A percentile compares a stretch with the other conserved stretches of the same genome.
Evolutionary conservation across 1,140 invertebrate genomes (phyloP).

Genomic region (Teleogryllus occipitalis): DNA sequence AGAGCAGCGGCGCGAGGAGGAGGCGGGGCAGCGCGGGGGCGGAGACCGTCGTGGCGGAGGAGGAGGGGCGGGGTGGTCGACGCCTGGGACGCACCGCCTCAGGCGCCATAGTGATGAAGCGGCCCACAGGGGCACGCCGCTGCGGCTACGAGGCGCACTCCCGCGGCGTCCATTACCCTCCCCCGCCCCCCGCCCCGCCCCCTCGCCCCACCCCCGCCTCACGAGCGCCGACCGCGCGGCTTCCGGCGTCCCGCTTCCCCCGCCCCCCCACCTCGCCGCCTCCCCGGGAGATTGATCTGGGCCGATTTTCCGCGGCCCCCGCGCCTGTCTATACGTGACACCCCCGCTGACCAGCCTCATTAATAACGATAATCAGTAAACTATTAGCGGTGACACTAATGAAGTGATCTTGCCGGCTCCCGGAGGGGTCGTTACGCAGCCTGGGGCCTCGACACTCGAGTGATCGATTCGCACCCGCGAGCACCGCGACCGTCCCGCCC

Average conservation of each 20-base stretch:
- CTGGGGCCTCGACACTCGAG: background rate
- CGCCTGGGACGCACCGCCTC: background rate
- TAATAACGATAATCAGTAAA: background rate
- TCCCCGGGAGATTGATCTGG: background rate
- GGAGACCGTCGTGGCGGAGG: background rate
- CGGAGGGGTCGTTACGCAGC: background rate
- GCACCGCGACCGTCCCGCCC: too few relatives aligned
- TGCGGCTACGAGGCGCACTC: background rate
- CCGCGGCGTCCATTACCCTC: too few relatives aligned
- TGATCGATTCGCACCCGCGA: background rate
- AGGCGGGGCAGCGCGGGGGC: too few relatives aligned
- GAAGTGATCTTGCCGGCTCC: conserved; percentile 2
- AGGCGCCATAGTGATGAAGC: background rate
- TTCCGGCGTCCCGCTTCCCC: too few relatives aligned
- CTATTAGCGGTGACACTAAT: background rate
- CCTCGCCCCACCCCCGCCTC: too few relatives aligned
- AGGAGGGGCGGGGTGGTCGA: background rate
- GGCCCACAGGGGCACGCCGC: background rate
- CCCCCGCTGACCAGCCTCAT: background rate
- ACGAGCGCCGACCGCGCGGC: too few relatives aligned
- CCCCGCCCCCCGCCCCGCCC: too few relatives aligned
- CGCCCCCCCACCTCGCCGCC: too few relatives aligned
- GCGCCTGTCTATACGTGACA: too few relatives aligned
- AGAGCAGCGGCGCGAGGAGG: background rate
- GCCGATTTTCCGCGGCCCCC: background rate